Conservation (phyloP, 2,888 invertebrate species). For the Nomada fabriciana region DNA sequence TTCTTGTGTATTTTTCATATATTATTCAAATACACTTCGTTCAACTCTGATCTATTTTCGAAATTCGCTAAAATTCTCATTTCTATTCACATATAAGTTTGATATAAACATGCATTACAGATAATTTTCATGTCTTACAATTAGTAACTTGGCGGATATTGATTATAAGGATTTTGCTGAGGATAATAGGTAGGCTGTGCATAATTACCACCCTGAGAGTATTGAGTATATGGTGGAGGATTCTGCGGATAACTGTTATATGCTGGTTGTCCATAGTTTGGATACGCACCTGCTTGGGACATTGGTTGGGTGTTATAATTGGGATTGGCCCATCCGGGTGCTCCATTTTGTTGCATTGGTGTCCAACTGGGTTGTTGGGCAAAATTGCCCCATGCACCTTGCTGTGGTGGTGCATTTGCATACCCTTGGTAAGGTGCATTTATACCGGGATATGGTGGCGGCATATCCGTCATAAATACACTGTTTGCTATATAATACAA, state of each 20-base stretch:
- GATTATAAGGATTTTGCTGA: conserved; percentile 78
- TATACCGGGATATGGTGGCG: conserved; percentile 98
- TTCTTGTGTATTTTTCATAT: background rate
- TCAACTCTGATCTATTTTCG: background rate
- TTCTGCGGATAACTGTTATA: conserved; percentile 77
- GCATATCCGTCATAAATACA: conserved; percentile 95
- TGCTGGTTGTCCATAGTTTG: conserved; percentile 78
- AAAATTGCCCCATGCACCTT: conserved; percentile 76
- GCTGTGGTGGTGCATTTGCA: conserved; percentile 74
- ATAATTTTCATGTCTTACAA: conserved; percentile 18
- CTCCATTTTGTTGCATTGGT: conserved; percentile 79
- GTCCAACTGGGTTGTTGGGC: conserved; percentile 76
- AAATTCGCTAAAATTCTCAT: background rate
- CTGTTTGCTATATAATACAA: conserved; percentile 87
- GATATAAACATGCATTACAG: conserved; percentile 30
- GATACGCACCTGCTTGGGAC: conserved; percentile 84
- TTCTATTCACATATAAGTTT: conserved; percentile 1
- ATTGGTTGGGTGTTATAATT: conserved; percentile 81
- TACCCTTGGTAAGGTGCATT: conserved; percentile 85
- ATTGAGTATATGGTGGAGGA: conserved; percentile 80
- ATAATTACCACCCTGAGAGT: conserved; percentile 67
- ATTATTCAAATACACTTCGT: conserved; percentile 6
- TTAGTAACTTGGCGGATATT: conserved; percentile 74
- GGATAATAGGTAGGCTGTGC: conserved; percentile 71
- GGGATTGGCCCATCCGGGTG: conserved; percentile 82